Conservation (phyloP, 2,888 invertebrate genomes). For the Tenthredo amoena region DNA sequence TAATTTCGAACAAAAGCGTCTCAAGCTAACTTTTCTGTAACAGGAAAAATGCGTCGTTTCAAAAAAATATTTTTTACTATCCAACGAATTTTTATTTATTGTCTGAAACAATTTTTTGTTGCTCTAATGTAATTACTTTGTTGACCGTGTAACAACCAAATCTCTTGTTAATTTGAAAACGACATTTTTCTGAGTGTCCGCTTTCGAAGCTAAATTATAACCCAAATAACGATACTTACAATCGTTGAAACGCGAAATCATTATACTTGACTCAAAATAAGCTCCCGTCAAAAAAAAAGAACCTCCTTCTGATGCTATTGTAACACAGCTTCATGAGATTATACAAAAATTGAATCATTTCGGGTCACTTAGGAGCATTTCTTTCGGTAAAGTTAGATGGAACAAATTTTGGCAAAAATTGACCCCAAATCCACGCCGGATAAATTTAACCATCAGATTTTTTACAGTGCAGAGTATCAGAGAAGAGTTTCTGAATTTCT, state of each 20-base stretch:
- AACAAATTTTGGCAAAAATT: background rate
- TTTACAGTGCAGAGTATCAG: background rate
- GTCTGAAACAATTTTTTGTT: no score
- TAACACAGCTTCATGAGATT: background rate
- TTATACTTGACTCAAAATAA: background rate
- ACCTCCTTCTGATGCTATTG: background rate
- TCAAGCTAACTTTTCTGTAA: background rate
- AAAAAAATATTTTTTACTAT: no score
- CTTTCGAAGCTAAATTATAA: background rate
- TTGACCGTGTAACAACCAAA: no score
- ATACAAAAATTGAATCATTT: background rate
- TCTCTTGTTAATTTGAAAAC: no score
- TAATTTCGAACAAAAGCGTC: background rate
- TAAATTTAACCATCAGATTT: background rate
- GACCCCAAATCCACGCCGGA: background rate
- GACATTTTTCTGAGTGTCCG: background rate
- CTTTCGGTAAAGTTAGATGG: background rate
- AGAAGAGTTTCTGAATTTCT: background rate
- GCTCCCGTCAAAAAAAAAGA: background rate
- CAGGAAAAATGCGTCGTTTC: no score
- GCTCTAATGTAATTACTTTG: no score
- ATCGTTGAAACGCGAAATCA: background rate
- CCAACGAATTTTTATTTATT: no score
- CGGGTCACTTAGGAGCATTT: background rate
- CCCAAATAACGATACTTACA: background rate